These are phyloP conservation scores for Lochmaea capreae DNA, from an alignment of 2,888 invertebrate genomes.

Conservation along the genomic window DNA sequence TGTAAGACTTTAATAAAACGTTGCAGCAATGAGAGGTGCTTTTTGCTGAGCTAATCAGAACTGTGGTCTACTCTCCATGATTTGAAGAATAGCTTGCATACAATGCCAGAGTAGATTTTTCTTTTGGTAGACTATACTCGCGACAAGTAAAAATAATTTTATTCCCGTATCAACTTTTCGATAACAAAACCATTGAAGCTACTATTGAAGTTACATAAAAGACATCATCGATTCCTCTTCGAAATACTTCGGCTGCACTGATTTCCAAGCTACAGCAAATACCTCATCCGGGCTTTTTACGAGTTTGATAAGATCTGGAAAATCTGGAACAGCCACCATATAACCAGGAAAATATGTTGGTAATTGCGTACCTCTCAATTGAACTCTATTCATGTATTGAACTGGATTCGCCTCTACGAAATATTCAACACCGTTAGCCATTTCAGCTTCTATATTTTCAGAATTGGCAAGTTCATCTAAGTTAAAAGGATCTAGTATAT, in stretches of 20 bases:
- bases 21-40: too few relatives aligned
- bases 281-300: slow-evolving; percentile 59
- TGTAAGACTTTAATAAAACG: too few relatives aligned
- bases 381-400: slow-evolving; percentile 59
- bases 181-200: neutral
- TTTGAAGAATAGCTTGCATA: too few relatives aligned
- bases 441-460: slow-evolving; percentile 46
- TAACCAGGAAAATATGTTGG: slow-evolving; percentile 64
- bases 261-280: slow-evolving; percentile 60
- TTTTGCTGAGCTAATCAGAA: too few relatives aligned
- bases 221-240: slow-evolving; percentile 54
- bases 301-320: slow-evolving; percentile 57
- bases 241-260: slow-evolving; percentile 61
- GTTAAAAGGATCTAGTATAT: slow-evolving; percentile 49
- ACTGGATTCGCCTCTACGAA: slow-evolving; percentile 59
- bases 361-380: slow-evolving; percentile 59
- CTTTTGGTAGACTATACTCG: too few relatives aligned
- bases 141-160: too few relatives aligned
- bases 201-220: neutral
- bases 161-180: too few relatives aligned
- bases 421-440: slow-evolving; percentile 59
- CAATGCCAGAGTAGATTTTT: too few relatives aligned
- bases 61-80: too few relatives aligned
- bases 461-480: slow-evolving; percentile 47
- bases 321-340: slow-evolving; percentile 59